A percentile compares a stretch with the other conserved stretches of the same genome.
Conservation (phyloP, 1,140 invertebrate species). For the Saxidomus purpurata region DNA sequence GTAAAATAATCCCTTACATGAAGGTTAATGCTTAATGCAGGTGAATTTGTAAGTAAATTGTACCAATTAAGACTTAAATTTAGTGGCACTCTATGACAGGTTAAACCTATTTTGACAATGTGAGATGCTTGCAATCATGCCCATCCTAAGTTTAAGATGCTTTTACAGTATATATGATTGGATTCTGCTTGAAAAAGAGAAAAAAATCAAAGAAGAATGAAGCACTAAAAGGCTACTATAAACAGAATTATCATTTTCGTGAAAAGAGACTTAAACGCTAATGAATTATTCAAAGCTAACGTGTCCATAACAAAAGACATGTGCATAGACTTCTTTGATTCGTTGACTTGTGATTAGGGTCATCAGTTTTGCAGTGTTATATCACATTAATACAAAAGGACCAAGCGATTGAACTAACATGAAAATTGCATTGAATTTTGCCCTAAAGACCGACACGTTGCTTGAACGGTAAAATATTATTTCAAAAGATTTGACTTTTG, state of each 20-base stretch:
- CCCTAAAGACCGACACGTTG: not conserved
- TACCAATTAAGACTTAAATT: too few species aligned
- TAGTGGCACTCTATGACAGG: too few species aligned
- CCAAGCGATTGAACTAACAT: constrained; percentile 54
- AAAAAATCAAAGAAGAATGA: too few species aligned
- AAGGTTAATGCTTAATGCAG: too few species aligned
- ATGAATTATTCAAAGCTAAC: constrained; percentile 50
- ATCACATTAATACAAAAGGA: constrained; percentile 35
- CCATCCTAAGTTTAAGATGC: too few species aligned
- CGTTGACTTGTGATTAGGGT: constrained; percentile 36
- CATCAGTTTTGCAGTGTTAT: constrained; percentile 27
- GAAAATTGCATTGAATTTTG: constrained; percentile 54
- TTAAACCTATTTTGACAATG: too few species aligned
- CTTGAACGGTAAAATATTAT: constrained; percentile 42
- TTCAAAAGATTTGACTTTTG: constrained; percentile 50
- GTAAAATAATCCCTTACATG: too few species aligned
- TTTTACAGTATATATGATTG: too few species aligned
- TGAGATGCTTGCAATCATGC: too few species aligned
- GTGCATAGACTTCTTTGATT: constrained; percentile 44
- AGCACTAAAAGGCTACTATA: not conserved
- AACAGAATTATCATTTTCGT: not conserved
- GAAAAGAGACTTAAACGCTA: not conserved
- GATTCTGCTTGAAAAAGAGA: too few species aligned
- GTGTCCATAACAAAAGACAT: constrained; percentile 42
- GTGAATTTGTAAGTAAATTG: too few species aligned